phyloP scores from a whole-genome alignment of 2,113 vertebrate species.

The Microtus pennsylvanicus region DNA sequence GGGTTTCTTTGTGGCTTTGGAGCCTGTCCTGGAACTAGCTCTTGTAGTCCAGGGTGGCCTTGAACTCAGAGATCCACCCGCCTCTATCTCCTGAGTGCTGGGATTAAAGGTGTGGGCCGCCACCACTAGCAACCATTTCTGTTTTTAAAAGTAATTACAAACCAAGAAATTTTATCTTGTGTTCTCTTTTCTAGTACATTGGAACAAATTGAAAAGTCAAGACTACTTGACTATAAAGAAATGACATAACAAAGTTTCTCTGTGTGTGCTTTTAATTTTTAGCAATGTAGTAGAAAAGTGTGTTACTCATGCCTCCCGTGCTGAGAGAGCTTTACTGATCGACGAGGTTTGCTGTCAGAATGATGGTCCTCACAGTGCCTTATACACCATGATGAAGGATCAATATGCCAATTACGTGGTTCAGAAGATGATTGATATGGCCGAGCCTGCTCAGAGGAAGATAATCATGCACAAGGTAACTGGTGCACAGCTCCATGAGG shows the following conservation, averaged over 20 bases:
- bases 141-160: slow-evolving; percentile 32
- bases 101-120: no score
- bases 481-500: not conserved
- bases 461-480: slow-evolving; percentile 99
- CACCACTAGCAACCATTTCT: not conserved
- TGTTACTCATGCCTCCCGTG: slow-evolving; percentile 97
- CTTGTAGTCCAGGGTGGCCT: no score
- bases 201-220: slow-evolving; percentile 24
- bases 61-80: no score
- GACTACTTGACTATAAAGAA: slow-evolving; percentile 6
- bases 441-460: slow-evolving; percentile 97
- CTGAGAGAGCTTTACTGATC: slow-evolving; percentile 96
- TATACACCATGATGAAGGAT: slow-evolving; percentile 99
- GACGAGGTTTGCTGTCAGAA: slow-evolving; percentile 99
- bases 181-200: not conserved
- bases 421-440: slow-evolving; percentile 99
- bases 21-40: no score
- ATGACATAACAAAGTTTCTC: not conserved
- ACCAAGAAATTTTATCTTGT: not conserved
- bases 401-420: slow-evolving; percentile 99
- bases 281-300: slow-evolving; percentile 99
- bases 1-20: no score
- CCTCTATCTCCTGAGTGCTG: no score
- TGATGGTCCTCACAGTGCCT: slow-evolving; percentile 98
- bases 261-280: slow-evolving; percentile 57